phyloP scores from a whole-genome alignment of 2,888 invertebrate genomes.

The Parnassius mnemosyne region DNA sequence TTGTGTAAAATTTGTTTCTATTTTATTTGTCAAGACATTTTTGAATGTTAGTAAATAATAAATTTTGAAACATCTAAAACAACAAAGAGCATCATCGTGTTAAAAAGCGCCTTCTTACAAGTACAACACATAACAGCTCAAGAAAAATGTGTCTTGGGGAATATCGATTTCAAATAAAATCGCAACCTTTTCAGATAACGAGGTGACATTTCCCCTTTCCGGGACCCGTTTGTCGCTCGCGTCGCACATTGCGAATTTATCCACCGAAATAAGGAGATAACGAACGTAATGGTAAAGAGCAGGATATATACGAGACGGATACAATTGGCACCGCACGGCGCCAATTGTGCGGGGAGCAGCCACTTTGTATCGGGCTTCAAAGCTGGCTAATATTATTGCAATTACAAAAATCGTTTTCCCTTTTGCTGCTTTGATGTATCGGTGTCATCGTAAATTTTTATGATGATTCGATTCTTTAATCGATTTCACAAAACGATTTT shows the following conservation, averaged over 20 bases:
- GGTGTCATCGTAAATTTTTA: background rate
- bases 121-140: slow-evolving; percentile 39
- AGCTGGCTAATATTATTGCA: slow-evolving; percentile 14
- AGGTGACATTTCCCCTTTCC: slow-evolving; percentile 77
- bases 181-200: slow-evolving; percentile 80
- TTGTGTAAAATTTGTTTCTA: no score
- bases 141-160: slow-evolving; percentile 60
- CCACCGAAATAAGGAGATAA: slow-evolving; percentile 79
- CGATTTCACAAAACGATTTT: no score
- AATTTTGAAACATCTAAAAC: slow-evolving; percentile 17
- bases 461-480: no score
- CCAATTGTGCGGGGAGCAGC: slow-evolving; percentile 34
- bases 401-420: slow-evolving; percentile 5
- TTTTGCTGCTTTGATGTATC: slow-evolving; percentile 1
- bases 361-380: background rate
- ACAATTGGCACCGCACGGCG: slow-evolving; percentile 48
- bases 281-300: slow-evolving; percentile 68
- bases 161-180: slow-evolving; percentile 81
- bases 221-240: slow-evolving; percentile 63
- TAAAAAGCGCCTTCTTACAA: slow-evolving; percentile 30
- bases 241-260: slow-evolving; percentile 73
- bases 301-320: slow-evolving; percentile 45
- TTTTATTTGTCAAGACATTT: no score
- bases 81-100: slow-evolving; percentile 34
- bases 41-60: no score